phyloP scores from a whole-genome alignment of 2,797 vertebrate genomes.

The Telmatherina bonti region DNA sequence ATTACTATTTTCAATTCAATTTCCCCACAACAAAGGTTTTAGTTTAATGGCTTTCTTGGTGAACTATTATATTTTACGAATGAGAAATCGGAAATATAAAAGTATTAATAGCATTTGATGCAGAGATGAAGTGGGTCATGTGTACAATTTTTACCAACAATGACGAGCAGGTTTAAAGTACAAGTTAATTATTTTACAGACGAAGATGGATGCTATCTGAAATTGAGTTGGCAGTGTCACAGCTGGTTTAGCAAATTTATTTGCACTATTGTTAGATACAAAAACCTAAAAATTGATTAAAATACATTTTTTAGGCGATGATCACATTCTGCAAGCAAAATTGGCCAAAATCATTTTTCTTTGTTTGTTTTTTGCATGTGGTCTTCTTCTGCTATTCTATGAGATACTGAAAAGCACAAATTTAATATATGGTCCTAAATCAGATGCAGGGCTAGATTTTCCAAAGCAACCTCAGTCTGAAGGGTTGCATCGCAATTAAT shows the following conservation, averaged over 20 bases:
- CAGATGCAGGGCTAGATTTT: no score
- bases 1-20: neutral
- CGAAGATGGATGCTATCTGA: neutral
- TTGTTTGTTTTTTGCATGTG: no score
- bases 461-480: no score
- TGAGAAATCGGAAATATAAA: neutral
- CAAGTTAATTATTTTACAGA: no score
- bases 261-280: no score
- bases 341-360: no score
- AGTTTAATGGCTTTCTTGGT: neutral
- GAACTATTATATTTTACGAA: no score
- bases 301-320: neutral
- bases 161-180: no score
- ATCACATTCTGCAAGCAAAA: no score
- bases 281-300: neutral
- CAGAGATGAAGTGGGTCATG: no score
- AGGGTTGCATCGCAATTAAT: no score
- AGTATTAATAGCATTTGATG: neutral
- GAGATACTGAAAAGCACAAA: neutral
- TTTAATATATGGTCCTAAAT: neutral
- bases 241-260: neutral
- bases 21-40: neutral
- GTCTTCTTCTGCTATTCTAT: neutral
- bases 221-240: neutral
- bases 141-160: no score